These are phyloP conservation scores for Leptosomus discolor DNA, from an alignment of 2,113 vertebrate genomes.

Conservation along the genomic window DNA sequence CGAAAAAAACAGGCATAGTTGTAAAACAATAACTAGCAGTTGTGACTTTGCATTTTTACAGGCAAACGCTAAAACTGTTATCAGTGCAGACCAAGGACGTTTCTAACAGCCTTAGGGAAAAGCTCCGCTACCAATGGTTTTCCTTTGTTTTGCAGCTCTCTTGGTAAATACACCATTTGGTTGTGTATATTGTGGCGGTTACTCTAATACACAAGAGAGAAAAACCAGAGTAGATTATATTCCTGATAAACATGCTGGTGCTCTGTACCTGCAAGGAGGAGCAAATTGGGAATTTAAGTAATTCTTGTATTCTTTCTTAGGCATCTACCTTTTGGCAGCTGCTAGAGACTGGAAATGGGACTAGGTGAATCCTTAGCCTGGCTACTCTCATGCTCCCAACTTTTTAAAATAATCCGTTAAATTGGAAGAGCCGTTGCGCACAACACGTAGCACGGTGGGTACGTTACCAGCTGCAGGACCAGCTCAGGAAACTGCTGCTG, in stretches of 20 bases:
- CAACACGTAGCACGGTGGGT: rapidly evolving
- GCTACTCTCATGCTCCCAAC: background rate
- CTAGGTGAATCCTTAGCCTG: background rate
- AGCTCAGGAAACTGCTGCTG: background rate
- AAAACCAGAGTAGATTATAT: background rate
- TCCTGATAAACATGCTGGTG: background rate
- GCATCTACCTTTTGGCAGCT: background rate
- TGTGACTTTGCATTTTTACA: background rate
- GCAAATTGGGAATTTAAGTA: background rate
- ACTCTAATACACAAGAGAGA: background rate
- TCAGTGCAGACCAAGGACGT: background rate
- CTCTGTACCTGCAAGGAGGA: background rate
- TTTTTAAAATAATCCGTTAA: background rate
- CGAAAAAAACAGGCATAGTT: background rate
- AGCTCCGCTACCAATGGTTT: background rate
- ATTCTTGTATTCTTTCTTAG: background rate
- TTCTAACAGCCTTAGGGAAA: background rate
- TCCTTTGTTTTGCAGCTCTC: background rate
- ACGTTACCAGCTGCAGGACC: background rate
- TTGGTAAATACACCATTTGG: background rate
- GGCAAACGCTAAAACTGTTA: background rate
- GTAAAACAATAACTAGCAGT: background rate
- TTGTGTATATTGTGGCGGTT: background rate
- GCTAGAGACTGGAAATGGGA: background rate
- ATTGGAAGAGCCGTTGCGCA: rapidly evolving